phyloP scores from a whole-genome alignment of 2,888 invertebrate species.

The Mimas tiliae region DNA sequence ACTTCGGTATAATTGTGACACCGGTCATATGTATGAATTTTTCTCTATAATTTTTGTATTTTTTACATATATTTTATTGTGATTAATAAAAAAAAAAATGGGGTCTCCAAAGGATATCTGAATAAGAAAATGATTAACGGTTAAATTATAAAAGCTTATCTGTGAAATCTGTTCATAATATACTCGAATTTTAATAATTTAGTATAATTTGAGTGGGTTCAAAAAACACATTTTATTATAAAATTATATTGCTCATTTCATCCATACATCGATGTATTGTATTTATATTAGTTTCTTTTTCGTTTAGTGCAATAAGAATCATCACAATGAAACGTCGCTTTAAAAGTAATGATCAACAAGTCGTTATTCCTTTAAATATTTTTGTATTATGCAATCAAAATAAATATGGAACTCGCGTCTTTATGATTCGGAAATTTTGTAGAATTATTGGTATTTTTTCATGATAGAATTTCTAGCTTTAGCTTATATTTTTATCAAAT shows the following conservation, averaged over 20 bases:
- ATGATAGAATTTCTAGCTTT: not conserved
- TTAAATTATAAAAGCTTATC: not conserved
- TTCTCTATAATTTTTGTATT: not conserved
- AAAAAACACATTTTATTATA: slow-evolving; percentile 14
- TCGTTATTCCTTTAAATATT: slow-evolving; percentile 6
- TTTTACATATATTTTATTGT: not conserved
- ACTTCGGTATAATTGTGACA: slow-evolving; percentile 8
- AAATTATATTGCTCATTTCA: slow-evolving; percentile 63
- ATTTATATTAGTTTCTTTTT: slow-evolving; percentile 44
- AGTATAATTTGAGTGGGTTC: not conserved
- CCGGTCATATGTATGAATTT: not conserved
- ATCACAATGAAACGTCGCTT: slow-evolving; percentile 41
- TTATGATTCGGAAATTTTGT: not conserved
- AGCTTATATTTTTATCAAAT: not conserved
- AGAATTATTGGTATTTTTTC: slow-evolving; percentile 5
- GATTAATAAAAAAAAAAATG: not conserved
- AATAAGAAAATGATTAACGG: not conserved
- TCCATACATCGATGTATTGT: slow-evolving; percentile 71
- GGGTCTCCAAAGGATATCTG: no score
- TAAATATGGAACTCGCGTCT: not conserved
- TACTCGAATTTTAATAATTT: not conserved
- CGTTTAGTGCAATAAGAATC: slow-evolving; percentile 50
- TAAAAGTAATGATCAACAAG: slow-evolving; percentile 22
- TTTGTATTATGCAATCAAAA: slow-evolving; percentile 11
- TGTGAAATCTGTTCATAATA: not conserved